Evolutionary conservation across 2,888 invertebrate species (phyloP), one percentile per base, ranked within the genome.

Genomic region (Chloromyia formosa): DNA sequence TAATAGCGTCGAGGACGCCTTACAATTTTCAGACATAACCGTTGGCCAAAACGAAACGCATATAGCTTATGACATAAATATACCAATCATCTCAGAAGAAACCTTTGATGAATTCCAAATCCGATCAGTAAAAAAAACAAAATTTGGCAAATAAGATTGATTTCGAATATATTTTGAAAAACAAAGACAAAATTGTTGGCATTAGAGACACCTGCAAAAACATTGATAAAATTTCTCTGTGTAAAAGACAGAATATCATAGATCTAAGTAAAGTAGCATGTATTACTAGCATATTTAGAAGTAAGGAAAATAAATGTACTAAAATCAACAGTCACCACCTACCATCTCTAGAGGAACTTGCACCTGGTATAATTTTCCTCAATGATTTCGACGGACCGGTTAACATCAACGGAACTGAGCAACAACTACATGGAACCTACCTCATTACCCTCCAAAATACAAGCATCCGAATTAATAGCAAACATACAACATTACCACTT

Each of bases 401-500:
- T 42, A 12, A 42, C 12, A 42, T 42, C 5, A 42, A 42, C 12
- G 42, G 42, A 9, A 42, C 42, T 12, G 42, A 42, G 42, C 42
- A 42, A 12, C 7, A 42, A 9, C 42, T 42, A 9, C 42, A 12
- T 12, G 42, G 42, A 9, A 42, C 42, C 5, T 42, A 42, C 42
- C 12, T 42, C 5, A 42, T 42, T 12, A 42, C 5, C 5, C 12
- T 42, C 75, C 54, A 62, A 62, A 76, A 66, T 68, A 72, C 27
- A 54, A 42, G 7, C 7, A 42, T 42, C 5, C 5, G 7, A 12
- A 12, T 42, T 9, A 42, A 42, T 12, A 9, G 12, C 42, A 5
- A 42, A 42, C 42, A 42, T 42, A 42, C 42, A 42, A 42, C 12
- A 5, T 12, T 42, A 42, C 42, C 42, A 5, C 42, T 42, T 5